Conservation (phyloP, 2,113 vertebrate genomes). For the Euleptes europaea region DNA sequence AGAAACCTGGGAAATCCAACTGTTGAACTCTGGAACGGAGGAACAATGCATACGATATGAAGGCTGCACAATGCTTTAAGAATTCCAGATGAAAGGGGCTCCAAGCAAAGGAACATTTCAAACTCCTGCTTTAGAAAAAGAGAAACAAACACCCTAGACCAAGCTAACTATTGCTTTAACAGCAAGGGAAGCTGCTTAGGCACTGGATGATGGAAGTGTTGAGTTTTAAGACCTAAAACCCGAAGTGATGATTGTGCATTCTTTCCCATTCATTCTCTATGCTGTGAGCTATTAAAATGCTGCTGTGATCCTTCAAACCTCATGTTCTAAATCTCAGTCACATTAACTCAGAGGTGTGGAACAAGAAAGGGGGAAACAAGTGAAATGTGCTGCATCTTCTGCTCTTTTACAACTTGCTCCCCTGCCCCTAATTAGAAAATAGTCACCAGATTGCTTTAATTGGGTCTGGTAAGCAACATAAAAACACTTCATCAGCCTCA, state of each 20-base stretch:
- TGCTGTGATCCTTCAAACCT: background rate
- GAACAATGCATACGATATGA: background rate
- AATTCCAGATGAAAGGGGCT: background rate
- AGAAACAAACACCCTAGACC: background rate
- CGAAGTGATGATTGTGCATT: constrained; percentile 4
- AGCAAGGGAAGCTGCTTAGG: constrained; percentile 12
- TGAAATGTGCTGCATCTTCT: constrained; percentile 19
- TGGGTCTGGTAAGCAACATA: constrained; percentile 43
- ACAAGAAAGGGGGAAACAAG: background rate
- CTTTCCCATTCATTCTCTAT: background rate
- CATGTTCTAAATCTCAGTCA: background rate
- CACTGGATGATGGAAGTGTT: constrained; percentile 1
- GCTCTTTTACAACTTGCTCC: constrained; percentile 11
- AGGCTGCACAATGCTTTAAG: background rate
- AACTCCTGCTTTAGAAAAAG: background rate
- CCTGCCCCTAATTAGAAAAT: constrained; percentile 37
- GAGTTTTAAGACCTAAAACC: constrained; percentile 31
- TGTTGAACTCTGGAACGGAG: background rate
- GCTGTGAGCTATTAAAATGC: fast-evolving
- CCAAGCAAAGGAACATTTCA: constrained; percentile 6
- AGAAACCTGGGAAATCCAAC: background rate
- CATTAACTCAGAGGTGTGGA: background rate
- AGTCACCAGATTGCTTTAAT: constrained; percentile 55
- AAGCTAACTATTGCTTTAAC: background rate
- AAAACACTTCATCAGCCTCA: constrained; percentile 66